Evolutionary conservation across 2,888 invertebrate species (phyloP), one percentile per base, ranked within the genome.

Genomic region (Volucella bombylans): DNA sequence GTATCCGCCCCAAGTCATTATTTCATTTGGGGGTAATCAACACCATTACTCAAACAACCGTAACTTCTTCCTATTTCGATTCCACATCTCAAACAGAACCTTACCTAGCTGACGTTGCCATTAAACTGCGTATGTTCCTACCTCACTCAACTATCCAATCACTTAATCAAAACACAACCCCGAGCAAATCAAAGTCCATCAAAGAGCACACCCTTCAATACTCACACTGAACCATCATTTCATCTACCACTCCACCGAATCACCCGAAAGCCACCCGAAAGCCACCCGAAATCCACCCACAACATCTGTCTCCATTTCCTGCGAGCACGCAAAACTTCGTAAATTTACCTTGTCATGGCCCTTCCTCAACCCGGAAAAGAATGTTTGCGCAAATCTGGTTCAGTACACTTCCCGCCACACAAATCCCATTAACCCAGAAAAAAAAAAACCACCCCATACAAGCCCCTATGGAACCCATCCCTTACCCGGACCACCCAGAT

Each of bases 371-470:
- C 83, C 80, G 83, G 83, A 83, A 83, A 59, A 2, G 55, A 80
- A 76, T 83, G 65, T 65, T 71, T 50, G 62, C 45, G 41, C 43
- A 83, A 83, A 83, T 80, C 83, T 83, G 83, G 74, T 65, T 83
- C 74, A 71, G 73, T 54, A 74, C 52, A 52, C 65, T 79, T 72
- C 59, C 47, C 71, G 65, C 78, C 57, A 68, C 73, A 64, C 31
- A 69, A 74, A 80, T 74, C 74, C 69, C 61, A 80, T 83, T 83
- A 83, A 83, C 83, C 83, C 50, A 83, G 74, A 80, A 83, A 74
- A 83, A 11, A n/a, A n/a, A 61, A 31, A 47, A 23, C 39, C 15
- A 59, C 43, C 38, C 65, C 31, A 15, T 31, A 1, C 31, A 31
- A 31, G 31, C 31, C 31, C 2, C 31, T 31, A 31, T 31, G 31